phyloP scores from a whole-genome alignment of 2,113 vertebrate genomes.

The Toxotes chatareus region DNA sequence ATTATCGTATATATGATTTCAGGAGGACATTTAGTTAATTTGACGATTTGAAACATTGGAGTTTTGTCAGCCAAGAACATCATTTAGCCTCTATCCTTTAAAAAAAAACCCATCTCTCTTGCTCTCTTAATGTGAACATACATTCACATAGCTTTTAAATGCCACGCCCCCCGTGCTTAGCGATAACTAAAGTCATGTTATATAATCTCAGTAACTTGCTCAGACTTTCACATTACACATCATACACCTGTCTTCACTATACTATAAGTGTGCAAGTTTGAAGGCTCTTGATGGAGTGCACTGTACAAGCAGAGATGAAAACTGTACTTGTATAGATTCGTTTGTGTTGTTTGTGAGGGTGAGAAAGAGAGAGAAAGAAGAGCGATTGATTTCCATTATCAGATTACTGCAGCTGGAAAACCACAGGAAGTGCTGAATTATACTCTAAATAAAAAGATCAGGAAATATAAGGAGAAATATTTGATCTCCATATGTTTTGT shows the following conservation, averaged over 20 bases:
- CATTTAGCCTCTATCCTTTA: too few relatives aligned
- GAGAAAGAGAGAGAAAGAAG: constrained; percentile 4
- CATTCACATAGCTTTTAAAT: too few relatives aligned
- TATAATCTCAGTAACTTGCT: too few relatives aligned
- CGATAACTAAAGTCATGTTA: too few relatives aligned
- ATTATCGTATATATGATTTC: constrained; percentile 4
- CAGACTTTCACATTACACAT: too few relatives aligned
- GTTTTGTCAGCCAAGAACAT: neutral
- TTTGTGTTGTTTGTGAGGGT: neutral
- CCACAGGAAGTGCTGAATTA: constrained; percentile 35
- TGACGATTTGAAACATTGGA: constrained; percentile 8
- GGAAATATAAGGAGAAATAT: constrained; percentile 34
- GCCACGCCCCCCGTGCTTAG: too few relatives aligned
- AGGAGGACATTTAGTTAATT: constrained; percentile 28
- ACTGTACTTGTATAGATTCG: neutral
- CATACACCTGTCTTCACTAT: neutral
- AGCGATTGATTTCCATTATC: constrained; percentile 55
- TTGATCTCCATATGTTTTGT: constrained; percentile 29
- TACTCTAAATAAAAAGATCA: constrained; percentile 37
- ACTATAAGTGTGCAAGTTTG: neutral
- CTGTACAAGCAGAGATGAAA: neutral
- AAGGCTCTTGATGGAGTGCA: neutral
- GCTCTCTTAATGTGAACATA: too few relatives aligned
- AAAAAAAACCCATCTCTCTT: too few relatives aligned
- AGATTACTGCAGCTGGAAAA: constrained; percentile 25